Conservation (phyloP, 1,140 invertebrate genomes). For the Druon quercuslanigerum region DNA sequence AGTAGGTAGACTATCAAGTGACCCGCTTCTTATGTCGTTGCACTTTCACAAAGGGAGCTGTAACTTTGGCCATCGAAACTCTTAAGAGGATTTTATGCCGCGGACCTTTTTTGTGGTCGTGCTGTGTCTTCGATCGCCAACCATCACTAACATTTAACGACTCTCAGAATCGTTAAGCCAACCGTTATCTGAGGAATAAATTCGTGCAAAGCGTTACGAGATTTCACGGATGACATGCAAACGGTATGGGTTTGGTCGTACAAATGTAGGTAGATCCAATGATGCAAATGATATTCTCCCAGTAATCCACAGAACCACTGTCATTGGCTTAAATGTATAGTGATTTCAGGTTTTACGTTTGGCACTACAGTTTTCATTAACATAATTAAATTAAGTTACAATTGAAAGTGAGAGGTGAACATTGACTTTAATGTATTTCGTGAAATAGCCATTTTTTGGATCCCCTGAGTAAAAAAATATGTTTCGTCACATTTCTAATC, state of each 20-base stretch:
- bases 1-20: neutral
- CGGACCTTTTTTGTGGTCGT: conserved; percentile 5
- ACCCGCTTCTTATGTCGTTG: conserved; percentile 24
- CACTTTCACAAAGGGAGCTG: conserved; percentile 13
- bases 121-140: conserved; percentile 16
- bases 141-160: conserved; percentile 23
- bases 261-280: neutral
- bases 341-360: too few species aligned
- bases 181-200: conserved; percentile 18
- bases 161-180: conserved; percentile 17
- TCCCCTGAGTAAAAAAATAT: too few species aligned
- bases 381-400: too few species aligned
- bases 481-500: too few species aligned
- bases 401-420: too few species aligned
- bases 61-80: neutral
- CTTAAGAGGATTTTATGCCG: neutral
- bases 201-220: conserved; percentile 15
- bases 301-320: too few species aligned
- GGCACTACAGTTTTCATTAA: too few species aligned
- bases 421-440: too few species aligned
- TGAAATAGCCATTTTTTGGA: too few species aligned
- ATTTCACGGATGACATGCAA: conserved; percentile 30
- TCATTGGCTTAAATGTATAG: too few species aligned
- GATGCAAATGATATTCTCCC: too few species aligned
- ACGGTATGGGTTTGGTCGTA: conserved; percentile 2